phyloP scores from a whole-genome alignment of 2,113 vertebrate genomes.

The Myodes glareolus region DNA sequence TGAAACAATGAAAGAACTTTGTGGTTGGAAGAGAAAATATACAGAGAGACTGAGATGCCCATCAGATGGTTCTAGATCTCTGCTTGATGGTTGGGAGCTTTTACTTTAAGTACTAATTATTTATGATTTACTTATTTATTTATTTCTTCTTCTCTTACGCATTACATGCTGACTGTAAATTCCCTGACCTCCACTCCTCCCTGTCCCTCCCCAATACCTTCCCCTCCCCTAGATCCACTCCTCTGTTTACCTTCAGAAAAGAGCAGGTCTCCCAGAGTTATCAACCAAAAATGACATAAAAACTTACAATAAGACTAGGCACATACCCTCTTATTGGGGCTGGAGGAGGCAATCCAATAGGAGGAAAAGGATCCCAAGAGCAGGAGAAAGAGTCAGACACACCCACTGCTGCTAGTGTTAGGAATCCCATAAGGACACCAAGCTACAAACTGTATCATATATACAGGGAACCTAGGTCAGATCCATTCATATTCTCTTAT shows the following conservation, averaged over 20 bases:
- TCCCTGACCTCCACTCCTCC: too few relatives aligned
- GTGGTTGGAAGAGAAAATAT: background rate
- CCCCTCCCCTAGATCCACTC: background rate
- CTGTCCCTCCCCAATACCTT: background rate
- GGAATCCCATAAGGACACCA: background rate
- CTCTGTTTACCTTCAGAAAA: background rate
- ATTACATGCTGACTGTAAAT: background rate
- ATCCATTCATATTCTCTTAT: background rate
- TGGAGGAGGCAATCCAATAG: background rate
- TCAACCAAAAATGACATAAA: background rate
- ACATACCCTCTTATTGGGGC: background rate
- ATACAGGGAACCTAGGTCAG: background rate
- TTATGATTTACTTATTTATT: too few relatives aligned
- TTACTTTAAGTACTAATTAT: background rate
- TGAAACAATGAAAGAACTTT: background rate
- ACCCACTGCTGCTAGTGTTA: background rate
- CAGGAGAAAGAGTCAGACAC: background rate
- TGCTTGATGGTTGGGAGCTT: background rate
- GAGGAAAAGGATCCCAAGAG: background rate
- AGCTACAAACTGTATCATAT: background rate
- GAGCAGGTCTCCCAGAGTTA: background rate
- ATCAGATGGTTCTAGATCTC: background rate
- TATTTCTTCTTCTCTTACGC: background rate
- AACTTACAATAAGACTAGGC: background rate
- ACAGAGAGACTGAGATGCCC: background rate